Evolutionary conservation across 2,888 invertebrate genomes (phyloP), one percentile per base, ranked within the genome.

Genomic region (Sinotaia quadrata): DNA sequence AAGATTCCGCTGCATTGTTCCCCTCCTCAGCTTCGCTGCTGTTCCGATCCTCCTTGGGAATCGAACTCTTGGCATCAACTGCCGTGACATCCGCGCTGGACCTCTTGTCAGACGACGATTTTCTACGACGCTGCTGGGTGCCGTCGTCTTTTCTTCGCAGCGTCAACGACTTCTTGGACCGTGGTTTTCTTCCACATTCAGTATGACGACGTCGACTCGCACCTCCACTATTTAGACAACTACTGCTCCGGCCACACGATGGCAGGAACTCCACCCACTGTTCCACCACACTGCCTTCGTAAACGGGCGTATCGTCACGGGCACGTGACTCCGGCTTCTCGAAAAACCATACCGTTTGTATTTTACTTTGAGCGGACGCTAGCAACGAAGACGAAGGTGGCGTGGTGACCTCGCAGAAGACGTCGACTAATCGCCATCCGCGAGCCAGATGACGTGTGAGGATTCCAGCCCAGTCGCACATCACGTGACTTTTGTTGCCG

Each of bases 401-500:
- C 12, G 60, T n/a, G n/a, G 63, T 33, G 12, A 69, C 65, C 69
- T 84, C 84, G 18, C 82, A 75, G 69, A 84, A 84, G 29, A 84
- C 78, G 59, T 85, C 84, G 0, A 84, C 80, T 36, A 85, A 75
- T 60, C 80, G 80, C 83, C 83, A 85, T 27, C 85, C 85, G 12
- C 76, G 71, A 31, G 79, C 73, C 21, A 84, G 72, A 63, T 81
- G 81, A 10, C 78, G 72, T 52, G 71, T 73, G 61, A 84, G 75
- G 47, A 81, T 74, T 0, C 77, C 79, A 18, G 74, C 69, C 82
- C 84, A 85, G 75, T 84, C 80, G 24, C 79, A 76, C 36, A 75
- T 74, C 31, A 80, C 75, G 24, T 67, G 44, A 12, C 78, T 67
- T 36, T 72, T 69, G 52, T 51, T 52, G 51, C 71, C 69, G 29